Base-by-base conservation (phyloP, 1,140 invertebrate species). In the Ooceraea biroi region DNA sequence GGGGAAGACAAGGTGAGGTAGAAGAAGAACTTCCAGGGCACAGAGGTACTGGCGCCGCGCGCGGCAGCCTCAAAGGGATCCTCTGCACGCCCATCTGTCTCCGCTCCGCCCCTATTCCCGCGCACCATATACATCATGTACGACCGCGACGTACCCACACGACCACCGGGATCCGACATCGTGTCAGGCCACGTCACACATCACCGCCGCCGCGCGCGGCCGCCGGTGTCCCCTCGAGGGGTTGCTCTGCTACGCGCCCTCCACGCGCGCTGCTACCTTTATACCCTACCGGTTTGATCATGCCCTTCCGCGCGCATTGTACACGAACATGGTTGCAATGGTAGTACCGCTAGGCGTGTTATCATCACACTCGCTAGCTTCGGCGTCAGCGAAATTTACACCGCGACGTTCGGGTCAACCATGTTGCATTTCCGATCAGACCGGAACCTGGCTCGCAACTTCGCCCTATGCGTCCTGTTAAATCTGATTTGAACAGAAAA, bases 21-120 rank as follows among this genome's bases (percentile, higher is more conserved):
- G 86, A 88, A 85, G 87, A 87, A 89, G 86, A 84, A 88, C 50
- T 90, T 89, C 66, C 87, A 88, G 85, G 87, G 82, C 82, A 85
- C 63, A 74, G 85, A 91, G 92, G 91, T 89, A 91, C 92, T 94
- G 94, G 94, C 94, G 94, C 94, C 94, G 93, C 92, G 90, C 86
- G 93, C 94, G 94, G 94, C 94, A 92, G 92, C 92, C 94, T 94
- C 94, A 94, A 94, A 94, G 93, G 92, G 92, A 94, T 92, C 92
- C 91, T 91, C 93, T 85, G 90, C 92, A 94, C 94, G 94, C 94
- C 94, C 94, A 94, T 94, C 93, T 94, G 94, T 94, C 94, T 94
- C 93, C 93, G 94, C 93, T 90, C 93, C 94, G 93, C 93, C 94
- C 93, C 91, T 91, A 93, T 93, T 91, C 92, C 91, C 91, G 92